Percentiles rank a stretch among this genome's conserved stretches.
These are phyloP conservation scores for Cydia pomonella DNA, from an alignment of 1,140 invertebrate genomes.

Conservation along the genomic window DNA sequence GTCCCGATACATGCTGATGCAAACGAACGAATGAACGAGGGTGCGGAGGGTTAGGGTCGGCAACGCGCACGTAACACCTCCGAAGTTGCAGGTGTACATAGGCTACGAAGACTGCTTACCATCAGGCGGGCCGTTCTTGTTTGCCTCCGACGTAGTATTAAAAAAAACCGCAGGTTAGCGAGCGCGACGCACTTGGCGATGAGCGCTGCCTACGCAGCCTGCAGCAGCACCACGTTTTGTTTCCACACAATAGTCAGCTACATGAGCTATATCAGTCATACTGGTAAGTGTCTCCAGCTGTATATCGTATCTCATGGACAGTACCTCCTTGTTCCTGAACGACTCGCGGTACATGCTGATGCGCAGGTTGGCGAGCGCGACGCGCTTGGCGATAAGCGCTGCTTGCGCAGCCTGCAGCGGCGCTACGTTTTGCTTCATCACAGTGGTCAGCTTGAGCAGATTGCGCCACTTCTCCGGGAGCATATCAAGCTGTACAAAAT, in stretches of 20 bases:
- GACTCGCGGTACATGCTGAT: conserved; percentile 89
- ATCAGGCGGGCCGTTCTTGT: too few relatives aligned
- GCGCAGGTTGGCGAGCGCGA: conserved; percentile 89
- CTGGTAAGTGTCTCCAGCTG: conserved; percentile 87
- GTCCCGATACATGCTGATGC: conserved; percentile 88
- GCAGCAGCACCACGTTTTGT: conserved; percentile 91
- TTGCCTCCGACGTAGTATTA: too few relatives aligned
- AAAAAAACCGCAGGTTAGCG: conserved; percentile 92
- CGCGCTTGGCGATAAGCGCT: conserved; percentile 82
- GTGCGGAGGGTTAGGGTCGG: too few relatives aligned
- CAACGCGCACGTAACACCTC: too few relatives aligned
- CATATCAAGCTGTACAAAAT: conserved; percentile 81
- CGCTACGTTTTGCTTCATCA: conserved; percentile 92
- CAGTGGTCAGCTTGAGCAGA: conserved; percentile 91
- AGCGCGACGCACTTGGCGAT: conserved; percentile 84
- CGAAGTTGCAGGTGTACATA: too few relatives aligned
- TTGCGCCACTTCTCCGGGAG: conserved; percentile 94
- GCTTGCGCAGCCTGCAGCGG: conserved; percentile 86
- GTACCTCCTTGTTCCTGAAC: conserved; percentile 82
- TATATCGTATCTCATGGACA: neutral
- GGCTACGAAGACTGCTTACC: too few relatives aligned
- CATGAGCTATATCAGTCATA: conserved; percentile 92
- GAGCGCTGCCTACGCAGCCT: conserved; percentile 83
- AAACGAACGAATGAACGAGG: too few relatives aligned
- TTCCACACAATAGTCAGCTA: conserved; percentile 81